Evolutionary conservation across 1,140 invertebrate genomes (phyloP).

Genomic region (Cyrtorhinus lividipennis): DNA sequence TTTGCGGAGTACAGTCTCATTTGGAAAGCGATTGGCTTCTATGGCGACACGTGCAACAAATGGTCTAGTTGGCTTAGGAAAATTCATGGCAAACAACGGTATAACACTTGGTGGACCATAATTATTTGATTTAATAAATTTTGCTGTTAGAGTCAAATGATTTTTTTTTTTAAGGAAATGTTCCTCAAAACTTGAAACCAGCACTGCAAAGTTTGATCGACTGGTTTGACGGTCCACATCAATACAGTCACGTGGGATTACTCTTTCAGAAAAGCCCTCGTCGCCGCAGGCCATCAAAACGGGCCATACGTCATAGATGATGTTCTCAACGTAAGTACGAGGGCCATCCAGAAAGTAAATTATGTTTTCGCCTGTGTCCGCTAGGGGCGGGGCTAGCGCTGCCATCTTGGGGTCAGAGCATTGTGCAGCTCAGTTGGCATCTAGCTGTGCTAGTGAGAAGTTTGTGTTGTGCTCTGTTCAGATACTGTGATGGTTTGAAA

Average conservation of each 20-base stretch:
- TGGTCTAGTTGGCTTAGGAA: conserved; percentile 17
- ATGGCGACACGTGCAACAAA: conserved; percentile 16
- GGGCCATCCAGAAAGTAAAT: background rate
- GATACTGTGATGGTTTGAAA: too few species aligned
- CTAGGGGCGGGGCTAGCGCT: too few species aligned
- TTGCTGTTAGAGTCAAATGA: too few species aligned
- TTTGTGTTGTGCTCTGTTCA: too few species aligned
- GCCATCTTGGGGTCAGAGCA: too few species aligned
- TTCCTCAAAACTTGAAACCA: conserved; percentile 46
- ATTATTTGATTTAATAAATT: too few species aligned
- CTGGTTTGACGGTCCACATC: conserved; percentile 55
- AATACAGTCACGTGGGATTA: conserved; percentile 59
- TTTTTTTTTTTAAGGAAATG: too few species aligned
- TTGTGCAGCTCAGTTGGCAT: too few species aligned
- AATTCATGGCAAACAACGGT: conserved; percentile 3
- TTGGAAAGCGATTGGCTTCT: conserved; percentile 33
- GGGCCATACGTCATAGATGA: conserved; percentile 21
- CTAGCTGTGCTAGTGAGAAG: too few species aligned
- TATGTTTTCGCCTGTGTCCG: too few species aligned
- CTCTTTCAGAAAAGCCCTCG: conserved; percentile 43
- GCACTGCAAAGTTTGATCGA: conserved; percentile 54
- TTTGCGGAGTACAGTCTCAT: conserved; percentile 61
- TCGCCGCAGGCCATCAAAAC: conserved; percentile 28
- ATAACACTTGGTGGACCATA: background rate
- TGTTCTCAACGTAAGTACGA: conserved; percentile 22